Percentiles rank a stretch among this genome's conserved stretches.
Conservation (phyloP, 1,140 invertebrate species). For the Halyomorpha halys region DNA sequence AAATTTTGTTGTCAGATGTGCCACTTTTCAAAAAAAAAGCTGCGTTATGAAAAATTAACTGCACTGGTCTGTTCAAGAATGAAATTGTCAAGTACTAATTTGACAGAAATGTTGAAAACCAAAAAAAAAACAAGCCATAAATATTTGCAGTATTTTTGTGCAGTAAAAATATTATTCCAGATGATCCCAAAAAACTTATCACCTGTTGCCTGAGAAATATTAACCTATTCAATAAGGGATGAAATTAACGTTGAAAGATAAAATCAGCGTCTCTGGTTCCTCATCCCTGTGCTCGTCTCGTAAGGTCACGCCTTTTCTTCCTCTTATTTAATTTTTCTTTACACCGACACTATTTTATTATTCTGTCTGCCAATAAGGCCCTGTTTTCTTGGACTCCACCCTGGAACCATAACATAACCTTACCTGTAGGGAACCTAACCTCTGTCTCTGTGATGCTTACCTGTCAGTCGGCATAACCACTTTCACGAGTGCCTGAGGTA, state of each 20-base stretch:
- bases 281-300: not conserved
- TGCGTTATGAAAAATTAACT: too few species aligned
- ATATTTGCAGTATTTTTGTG: too few species aligned
- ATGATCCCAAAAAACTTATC: not conserved
- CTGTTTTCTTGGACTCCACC: not conserved
- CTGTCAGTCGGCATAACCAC: conserved; percentile 96
- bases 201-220: conserved; percentile 11
- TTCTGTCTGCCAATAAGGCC: not conserved
- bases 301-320: not conserved
- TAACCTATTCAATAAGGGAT: conserved; percentile 1
- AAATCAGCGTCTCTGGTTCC: not conserved
- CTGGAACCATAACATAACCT: conserved; percentile 12
- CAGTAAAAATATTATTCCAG: too few species aligned
- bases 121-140: too few species aligned
- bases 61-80: too few species aligned
- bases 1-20: too few species aligned
- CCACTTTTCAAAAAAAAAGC: too few species aligned
- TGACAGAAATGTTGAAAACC: too few species aligned
- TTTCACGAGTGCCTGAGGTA: conserved; percentile 86
- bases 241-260: conserved; percentile 10
- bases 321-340: not conserved
- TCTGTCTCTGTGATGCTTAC: conserved; percentile 41
- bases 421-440: conserved; percentile 17
- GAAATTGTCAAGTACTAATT: too few species aligned
- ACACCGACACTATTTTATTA: conserved; percentile 1